Evolutionary conservation across 2,113 vertebrate species (phyloP).

Genomic region (Thamnaconus septentrionalis): DNA sequence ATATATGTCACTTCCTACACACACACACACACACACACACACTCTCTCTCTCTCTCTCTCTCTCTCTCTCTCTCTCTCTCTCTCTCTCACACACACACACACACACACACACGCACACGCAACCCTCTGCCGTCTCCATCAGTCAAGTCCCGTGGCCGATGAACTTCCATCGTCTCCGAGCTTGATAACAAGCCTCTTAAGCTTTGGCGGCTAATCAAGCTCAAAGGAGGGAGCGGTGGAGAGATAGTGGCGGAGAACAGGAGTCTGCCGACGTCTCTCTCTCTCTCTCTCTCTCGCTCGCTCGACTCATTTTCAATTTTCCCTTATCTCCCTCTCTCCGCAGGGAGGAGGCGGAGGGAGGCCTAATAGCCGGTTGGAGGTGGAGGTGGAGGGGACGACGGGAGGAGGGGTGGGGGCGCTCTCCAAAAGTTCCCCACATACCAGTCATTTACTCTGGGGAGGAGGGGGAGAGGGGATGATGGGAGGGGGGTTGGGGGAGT

Average conservation of each 20-base stretch:
- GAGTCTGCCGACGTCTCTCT: constrained; percentile 52
- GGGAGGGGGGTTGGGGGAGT: background rate
- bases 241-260: constrained; percentile 58
- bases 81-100: constrained; percentile 21
- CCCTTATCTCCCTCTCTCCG: constrained; percentile 69
- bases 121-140: constrained; percentile 50
- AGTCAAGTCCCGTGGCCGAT: constrained; percentile 52
- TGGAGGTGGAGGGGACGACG: background rate
- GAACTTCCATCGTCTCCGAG: constrained; percentile 67
- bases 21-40: constrained; percentile 34
- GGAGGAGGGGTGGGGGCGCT: constrained; percentile 12
- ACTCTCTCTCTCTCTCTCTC: constrained; percentile 28
- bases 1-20: constrained; percentile 58
- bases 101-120: constrained; percentile 24
- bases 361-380: constrained; percentile 63
- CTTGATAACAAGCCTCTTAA: constrained; percentile 72
- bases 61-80: constrained; percentile 16
- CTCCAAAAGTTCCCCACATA: constrained; percentile 60
- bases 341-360: constrained; percentile 59
- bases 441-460: constrained; percentile 58
- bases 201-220: constrained; percentile 68
- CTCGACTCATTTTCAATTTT: constrained; percentile 66
- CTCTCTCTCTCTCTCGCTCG: constrained; percentile 27
- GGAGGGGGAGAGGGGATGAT: background rate
- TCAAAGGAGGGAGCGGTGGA: constrained; percentile 54